Conservation (phyloP, 2,113 vertebrate species). For the Apteryx mantelli region DNA sequence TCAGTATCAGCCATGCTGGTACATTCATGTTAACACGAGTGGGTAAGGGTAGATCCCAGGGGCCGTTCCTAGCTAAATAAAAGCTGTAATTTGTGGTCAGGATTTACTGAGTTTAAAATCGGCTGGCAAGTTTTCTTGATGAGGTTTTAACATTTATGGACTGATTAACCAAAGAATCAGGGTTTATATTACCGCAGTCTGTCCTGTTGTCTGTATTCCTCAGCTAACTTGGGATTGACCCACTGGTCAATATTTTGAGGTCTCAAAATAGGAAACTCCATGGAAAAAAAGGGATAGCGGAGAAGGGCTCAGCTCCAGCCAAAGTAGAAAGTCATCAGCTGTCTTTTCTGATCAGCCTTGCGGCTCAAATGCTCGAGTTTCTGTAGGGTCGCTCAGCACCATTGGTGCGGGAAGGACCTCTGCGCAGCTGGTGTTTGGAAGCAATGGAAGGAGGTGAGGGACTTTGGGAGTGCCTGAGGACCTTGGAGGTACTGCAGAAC, state of each 20-base stretch:
- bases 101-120: neutral
- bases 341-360: neutral
- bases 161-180: neutral
- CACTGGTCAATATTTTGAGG: neutral
- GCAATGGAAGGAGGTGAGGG: too few species aligned
- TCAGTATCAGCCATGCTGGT: neutral
- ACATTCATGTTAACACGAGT: neutral
- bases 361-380: neutral
- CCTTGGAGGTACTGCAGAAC: neutral
- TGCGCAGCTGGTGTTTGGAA: neutral
- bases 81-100: neutral
- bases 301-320: neutral
- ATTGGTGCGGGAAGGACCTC: rapidly evolving
- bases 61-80: neutral
- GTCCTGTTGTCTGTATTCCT: neutral
- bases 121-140: neutral
- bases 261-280: neutral
- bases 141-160: neutral
- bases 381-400: neutral
- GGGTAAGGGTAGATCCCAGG: too few species aligned
- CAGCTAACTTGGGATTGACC: neutral
- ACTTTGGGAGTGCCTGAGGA: neutral
- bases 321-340: neutral
- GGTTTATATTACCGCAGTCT: neutral
- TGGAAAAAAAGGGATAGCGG: neutral